Conservation (phyloP, 2,888 invertebrate species). For the Andrena bucephala region DNA sequence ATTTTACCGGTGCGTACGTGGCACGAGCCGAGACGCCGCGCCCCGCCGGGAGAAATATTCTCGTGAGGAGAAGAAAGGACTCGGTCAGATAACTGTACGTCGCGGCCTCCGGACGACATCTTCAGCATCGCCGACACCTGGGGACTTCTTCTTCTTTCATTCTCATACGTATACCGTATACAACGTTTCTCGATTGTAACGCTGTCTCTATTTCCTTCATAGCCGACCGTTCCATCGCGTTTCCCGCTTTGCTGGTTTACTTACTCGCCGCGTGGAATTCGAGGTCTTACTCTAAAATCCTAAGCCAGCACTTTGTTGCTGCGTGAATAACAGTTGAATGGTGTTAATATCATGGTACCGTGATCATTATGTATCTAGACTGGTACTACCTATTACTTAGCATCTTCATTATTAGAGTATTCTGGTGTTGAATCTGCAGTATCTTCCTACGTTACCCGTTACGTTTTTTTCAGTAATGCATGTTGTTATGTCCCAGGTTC, state of each 20-base stretch:
- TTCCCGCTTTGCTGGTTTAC: constrained; percentile 41
- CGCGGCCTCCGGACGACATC: constrained; percentile 83
- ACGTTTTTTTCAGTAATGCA: neutral
- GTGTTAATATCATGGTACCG: constrained; percentile 2
- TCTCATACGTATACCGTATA: constrained; percentile 51
- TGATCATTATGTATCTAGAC: neutral
- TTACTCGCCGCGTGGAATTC: constrained; percentile 36
- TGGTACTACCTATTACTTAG: neutral
- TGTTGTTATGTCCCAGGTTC: neutral
- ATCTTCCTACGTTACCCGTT: neutral
- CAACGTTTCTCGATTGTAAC: constrained; percentile 33
- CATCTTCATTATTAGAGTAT: neutral
- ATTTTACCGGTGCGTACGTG: constrained; percentile 34
- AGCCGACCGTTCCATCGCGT: neutral
- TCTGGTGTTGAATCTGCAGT: no score
- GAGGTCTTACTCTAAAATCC: constrained; percentile 9
- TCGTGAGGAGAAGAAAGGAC: constrained; percentile 78
- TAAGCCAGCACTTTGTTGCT: constrained; percentile 7
- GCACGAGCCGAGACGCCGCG: constrained; percentile 39
- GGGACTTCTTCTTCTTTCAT: constrained; percentile 65
- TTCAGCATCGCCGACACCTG: constrained; percentile 74
- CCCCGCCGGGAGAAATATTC: constrained; percentile 46
- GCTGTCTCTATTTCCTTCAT: neutral
- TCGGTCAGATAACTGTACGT: constrained; percentile 85
- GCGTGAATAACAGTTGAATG: constrained; percentile 18